These are phyloP conservation scores for Caenorhabditis remanei DNA, from an alignment of 1,140 invertebrate genomes.

Conservation along the genomic window DNA sequence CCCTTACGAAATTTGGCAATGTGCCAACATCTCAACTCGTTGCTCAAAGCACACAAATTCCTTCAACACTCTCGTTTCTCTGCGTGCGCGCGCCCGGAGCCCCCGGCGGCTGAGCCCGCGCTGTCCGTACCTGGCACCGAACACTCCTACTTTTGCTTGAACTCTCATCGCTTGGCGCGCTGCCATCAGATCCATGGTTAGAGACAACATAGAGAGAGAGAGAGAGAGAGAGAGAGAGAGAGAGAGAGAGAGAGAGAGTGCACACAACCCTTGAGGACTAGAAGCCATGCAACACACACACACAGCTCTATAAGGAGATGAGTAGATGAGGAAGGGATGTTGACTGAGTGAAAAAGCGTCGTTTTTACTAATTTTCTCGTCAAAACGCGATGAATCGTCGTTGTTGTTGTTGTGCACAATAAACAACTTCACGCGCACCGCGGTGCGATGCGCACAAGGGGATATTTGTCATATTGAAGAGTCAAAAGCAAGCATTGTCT, in stretches of 20 bases:
- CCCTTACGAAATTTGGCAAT: background rate
- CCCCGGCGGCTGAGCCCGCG: slow-evolving; percentile 27
- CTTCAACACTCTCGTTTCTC: slow-evolving; percentile 14
- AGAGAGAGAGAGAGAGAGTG: background rate
- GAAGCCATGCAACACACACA: background rate
- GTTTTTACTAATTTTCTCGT: slow-evolving; percentile 15
- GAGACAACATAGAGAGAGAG: background rate
- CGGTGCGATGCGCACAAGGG: background rate
- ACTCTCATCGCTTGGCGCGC: background rate
- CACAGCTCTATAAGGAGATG: background rate
- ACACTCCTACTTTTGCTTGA: background rate
- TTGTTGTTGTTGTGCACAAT: background rate
- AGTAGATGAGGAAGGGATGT: background rate
- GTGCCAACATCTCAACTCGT: background rate
- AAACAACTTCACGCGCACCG: background rate
- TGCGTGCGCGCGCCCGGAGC: background rate
- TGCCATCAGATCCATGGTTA: slow-evolving; percentile 17
- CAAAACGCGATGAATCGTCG: background rate
- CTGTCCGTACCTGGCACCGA: slow-evolving; percentile 28
- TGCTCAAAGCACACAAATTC: slow-evolving; percentile 18
- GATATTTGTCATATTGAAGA: background rate
- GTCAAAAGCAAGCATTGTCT: background rate
- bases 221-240: slow-evolving; percentile 3
- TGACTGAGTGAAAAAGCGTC: background rate
- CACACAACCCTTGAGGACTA: background rate